Base-by-base conservation (phyloP, 2,888 invertebrate species). In the Cecidostiba fungosa region DNA sequence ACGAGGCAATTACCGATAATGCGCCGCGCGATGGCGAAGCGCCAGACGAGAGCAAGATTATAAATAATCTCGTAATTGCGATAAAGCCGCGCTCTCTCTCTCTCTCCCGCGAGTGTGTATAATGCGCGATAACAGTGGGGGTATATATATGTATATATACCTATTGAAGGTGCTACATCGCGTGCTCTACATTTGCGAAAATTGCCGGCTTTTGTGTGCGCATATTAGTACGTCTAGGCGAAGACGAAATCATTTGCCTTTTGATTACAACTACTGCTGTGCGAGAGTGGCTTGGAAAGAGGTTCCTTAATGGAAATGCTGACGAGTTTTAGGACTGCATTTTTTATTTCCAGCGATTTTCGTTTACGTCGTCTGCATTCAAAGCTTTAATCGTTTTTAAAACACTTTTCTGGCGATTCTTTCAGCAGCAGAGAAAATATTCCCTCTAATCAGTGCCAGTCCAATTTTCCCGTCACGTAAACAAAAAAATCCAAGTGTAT, bases 1-100 rank as follows among this genome's bases (percentile, higher is more conserved):
- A 78, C 82, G 86, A 85, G 79, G 62, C 83, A 86, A 87, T 84
- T 84, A 70, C 59, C 84, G 84, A 83, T 86, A 83, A 83, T 82
- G 32, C 59, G 74, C 43, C 32, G 66, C 80, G 16, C 82, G 43
- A 62, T 85, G 85, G 76, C 85, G 36, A 19, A 66, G 70, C 77
- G 82, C 76, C 79, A 80, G 72, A 23, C 19, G 12, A 16, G 77
- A 4, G 32, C 29, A 59, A 54, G 62, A 86, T 86, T 82, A 84
- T 82, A 84, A 84, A 81, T 86, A 86, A 84, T 70, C 81, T 59
- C 69, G 72, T 81, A 82, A 86, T 86, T 77, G 84, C 77, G 78
- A 82, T 74, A 84, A 66, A 29, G 66, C 26, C 6, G 39, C 32
- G n/a, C n/a, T n/a, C n/a, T n/a, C n/a, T n/a, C n/a, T n/a, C n/a